Percentiles rank a stretch among this genome's conserved stretches.
phyloP scores from a whole-genome alignment of 1,140 invertebrate genomes.

The Eueides isabella region DNA sequence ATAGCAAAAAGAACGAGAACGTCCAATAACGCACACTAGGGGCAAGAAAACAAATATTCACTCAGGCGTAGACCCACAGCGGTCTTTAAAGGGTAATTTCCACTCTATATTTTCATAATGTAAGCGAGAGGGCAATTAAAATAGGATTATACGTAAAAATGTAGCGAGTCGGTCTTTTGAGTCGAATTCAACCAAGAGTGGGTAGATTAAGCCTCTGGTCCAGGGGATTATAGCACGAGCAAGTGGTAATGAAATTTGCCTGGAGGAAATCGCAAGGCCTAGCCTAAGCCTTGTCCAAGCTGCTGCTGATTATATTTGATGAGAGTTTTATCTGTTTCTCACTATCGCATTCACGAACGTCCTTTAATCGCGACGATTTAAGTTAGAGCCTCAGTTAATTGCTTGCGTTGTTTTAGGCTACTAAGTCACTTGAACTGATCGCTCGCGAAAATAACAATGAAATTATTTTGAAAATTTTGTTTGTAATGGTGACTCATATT shows the following conservation, averaged over 20 bases:
- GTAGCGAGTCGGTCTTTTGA: constrained; percentile 72
- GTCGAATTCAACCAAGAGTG: constrained; percentile 69
- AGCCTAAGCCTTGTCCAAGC: constrained; percentile 74
- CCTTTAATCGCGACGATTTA: constrained; percentile 62
- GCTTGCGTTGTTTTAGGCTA: constrained; percentile 49
- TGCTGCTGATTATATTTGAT: constrained; percentile 76
- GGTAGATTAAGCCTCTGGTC: constrained; percentile 77
- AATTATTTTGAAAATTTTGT: neutral
- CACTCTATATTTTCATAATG: constrained; percentile 72
- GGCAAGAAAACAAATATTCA: constrained; percentile 13
- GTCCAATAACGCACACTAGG: neutral
- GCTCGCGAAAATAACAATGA: constrained; percentile 35
- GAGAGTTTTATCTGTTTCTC: constrained; percentile 75
- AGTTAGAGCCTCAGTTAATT: constrained; percentile 59
- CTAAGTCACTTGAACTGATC: constrained; percentile 48
- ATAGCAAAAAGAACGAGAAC: neutral
- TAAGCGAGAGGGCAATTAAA: constrained; percentile 71
- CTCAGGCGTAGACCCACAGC: constrained; percentile 5
- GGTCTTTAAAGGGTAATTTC: constrained; percentile 40
- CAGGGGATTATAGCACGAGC: constrained; percentile 71
- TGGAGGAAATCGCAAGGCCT: constrained; percentile 73
- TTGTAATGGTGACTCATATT: neutral
- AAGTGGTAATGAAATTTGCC: constrained; percentile 80
- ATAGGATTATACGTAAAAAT: constrained; percentile 80
- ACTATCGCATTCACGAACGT: constrained; percentile 55